Evolutionary conservation across 1,140 invertebrate genomes (phyloP).

Genomic region (Coptotermes formosanus): DNA sequence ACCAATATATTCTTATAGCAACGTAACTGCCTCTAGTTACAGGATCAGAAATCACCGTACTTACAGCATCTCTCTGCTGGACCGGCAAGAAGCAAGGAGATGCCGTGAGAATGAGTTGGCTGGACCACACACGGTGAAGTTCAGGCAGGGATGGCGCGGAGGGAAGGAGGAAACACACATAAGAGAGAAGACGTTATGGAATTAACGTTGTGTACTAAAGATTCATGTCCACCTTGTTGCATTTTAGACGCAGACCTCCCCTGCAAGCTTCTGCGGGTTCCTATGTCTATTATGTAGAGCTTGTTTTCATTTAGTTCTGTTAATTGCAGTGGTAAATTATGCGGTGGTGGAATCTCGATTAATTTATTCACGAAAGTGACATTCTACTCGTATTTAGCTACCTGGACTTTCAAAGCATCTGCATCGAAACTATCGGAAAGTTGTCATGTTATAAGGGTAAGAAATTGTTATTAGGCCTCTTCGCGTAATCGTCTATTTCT

Average conservation of each 20-base stretch:
- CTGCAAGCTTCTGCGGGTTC: background rate
- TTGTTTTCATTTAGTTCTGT: background rate
- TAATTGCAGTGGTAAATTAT: background rate
- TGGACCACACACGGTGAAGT: background rate
- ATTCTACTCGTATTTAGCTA: no score
- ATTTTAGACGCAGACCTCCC: background rate
- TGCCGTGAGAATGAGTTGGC: slow-evolving; percentile 2
- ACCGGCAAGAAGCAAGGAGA: background rate
- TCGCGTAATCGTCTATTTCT: no score
- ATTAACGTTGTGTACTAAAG: background rate
- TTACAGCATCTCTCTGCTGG: slow-evolving; percentile 8
- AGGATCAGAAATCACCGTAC: background rate
- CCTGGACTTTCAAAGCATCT: no score
- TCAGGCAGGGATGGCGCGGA: background rate
- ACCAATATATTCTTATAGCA: background rate
- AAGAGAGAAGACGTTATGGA: background rate
- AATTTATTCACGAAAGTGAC: background rate
- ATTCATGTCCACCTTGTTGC: background rate
- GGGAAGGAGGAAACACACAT: background rate
- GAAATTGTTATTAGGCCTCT: no score
- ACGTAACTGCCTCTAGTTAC: background rate
- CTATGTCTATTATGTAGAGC: background rate
- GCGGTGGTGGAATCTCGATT: background rate
- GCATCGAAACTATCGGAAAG: no score
- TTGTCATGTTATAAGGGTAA: no score